Evolutionary conservation across 1,140 invertebrate species (phyloP).

Genomic region (Drosophila arawakana): DNA sequence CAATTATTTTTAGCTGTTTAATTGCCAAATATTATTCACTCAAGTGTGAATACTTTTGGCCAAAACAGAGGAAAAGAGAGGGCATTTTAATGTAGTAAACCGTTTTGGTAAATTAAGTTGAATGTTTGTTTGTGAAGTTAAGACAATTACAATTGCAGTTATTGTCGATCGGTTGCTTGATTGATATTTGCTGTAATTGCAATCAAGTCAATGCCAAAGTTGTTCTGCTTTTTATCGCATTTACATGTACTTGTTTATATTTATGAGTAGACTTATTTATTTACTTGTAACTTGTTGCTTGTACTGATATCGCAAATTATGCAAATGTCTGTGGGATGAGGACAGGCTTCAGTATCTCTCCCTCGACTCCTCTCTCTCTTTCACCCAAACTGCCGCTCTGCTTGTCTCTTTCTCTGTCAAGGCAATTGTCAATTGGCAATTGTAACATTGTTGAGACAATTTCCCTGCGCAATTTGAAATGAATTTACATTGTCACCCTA

Average conservation of each 20-base stretch:
- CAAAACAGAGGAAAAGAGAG: not conserved
- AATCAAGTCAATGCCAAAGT: conserved; percentile 64
- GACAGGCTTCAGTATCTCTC: conserved; percentile 16
- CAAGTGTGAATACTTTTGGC: conserved; percentile 17
- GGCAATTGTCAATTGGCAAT: conserved; percentile 66
- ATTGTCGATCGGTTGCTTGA: conserved; percentile 42
- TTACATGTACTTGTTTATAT: conserved; percentile 49
- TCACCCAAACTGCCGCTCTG: too few species aligned
- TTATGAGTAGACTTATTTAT: conserved; percentile 29
- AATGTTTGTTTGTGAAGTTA: not conserved
- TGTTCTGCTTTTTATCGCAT: conserved; percentile 52
- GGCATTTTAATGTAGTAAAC: conserved; percentile 39
- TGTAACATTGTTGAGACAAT: conserved; percentile 74
- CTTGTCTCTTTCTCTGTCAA: conserved; percentile 29
- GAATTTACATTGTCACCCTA: conserved; percentile 22
- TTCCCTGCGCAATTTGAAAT: conserved; percentile 39
- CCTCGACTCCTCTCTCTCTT: too few species aligned
- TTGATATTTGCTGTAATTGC: conserved; percentile 67
- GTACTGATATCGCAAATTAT: conserved; percentile 67
- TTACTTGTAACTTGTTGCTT: conserved; percentile 45
- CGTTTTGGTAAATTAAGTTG: conserved; percentile 14
- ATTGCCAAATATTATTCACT: conserved; percentile 32
- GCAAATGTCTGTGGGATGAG: conserved; percentile 69
- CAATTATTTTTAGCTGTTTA: conserved; percentile 13
- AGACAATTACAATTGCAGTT: not conserved